These are phyloP conservation scores for Leptinotarsa rubiginosa DNA, from an alignment of 2,888 invertebrate species.

Conservation along the genomic window DNA sequence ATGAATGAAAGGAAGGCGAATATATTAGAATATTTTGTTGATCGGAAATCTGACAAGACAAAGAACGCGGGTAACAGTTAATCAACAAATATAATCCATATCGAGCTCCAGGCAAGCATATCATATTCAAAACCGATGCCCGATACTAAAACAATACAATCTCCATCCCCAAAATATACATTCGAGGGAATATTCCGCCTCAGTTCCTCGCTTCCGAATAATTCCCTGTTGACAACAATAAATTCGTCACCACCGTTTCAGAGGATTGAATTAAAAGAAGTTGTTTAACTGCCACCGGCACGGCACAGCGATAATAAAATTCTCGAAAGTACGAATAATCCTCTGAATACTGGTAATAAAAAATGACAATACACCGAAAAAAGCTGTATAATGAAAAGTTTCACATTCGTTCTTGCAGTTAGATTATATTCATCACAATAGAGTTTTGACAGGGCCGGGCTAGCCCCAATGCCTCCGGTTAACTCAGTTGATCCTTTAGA, in stretches of 20 bases:
- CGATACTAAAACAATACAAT: background rate
- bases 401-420: slow-evolving; percentile 20
- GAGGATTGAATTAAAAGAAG: slow-evolving; percentile 18
- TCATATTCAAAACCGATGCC: too few relatives aligned
- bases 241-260: slow-evolving; percentile 1
- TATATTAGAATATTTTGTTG: too few relatives aligned
- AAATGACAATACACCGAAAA: slow-evolving; percentile 19
- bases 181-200: background rate
- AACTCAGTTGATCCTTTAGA: too few relatives aligned
- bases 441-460: background rate
- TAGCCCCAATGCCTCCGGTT: background rate
- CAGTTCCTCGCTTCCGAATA: background rate
- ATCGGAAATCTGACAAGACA: too few relatives aligned
- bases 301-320: slow-evolving; percentile 22
- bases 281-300: slow-evolving; percentile 18
- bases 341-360: slow-evolving; percentile 17
- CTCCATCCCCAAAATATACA: background rate
- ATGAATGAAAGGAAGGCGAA: too few relatives aligned
- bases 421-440: slow-evolving; percentile 24
- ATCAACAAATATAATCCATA: too few relatives aligned
- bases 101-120: too few relatives aligned
- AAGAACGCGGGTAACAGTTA: too few relatives aligned
- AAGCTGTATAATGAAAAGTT: slow-evolving; percentile 18
- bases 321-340: slow-evolving; percentile 20
- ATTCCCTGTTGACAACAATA: slow-evolving; percentile 13